Evolutionary conservation across 2,113 vertebrate species (phyloP).

Genomic region (Chaetorhynchus papuensis): DNA sequence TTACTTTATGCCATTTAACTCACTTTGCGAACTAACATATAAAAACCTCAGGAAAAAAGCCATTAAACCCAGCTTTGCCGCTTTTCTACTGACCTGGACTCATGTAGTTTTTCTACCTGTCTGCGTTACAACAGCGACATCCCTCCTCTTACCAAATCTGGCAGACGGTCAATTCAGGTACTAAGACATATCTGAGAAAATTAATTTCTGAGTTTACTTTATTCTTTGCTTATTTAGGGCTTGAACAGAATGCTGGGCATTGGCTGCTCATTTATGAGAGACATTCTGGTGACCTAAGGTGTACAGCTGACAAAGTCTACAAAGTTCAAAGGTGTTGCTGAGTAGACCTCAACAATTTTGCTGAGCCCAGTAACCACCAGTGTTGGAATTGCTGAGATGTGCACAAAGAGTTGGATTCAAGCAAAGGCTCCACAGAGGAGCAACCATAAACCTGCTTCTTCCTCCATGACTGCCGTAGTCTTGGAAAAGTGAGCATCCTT

Average conservation of each 20-base stretch:
- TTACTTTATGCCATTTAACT: too few relatives aligned
- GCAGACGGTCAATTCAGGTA: fast-evolving
- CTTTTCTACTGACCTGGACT: too few relatives aligned
- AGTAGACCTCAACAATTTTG: background rate
- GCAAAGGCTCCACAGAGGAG: background rate
- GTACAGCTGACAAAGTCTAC: background rate
- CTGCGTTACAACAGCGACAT: too few relatives aligned
- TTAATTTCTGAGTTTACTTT: background rate
- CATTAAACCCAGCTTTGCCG: too few relatives aligned
- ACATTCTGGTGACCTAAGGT: background rate
- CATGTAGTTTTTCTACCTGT: too few relatives aligned
- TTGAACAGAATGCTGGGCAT: background rate
- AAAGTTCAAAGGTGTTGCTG: background rate
- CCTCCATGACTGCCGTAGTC: background rate
- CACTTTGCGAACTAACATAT: too few relatives aligned
- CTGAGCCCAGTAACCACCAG: background rate
- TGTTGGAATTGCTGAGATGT: background rate
- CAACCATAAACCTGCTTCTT: background rate
- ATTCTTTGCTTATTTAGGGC: background rate
- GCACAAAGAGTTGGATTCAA: background rate
- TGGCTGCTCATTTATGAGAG: background rate
- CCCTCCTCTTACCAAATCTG: background rate
- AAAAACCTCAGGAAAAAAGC: too few relatives aligned
- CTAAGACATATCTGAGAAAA: background rate
- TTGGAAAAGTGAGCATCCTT: background rate